A percentile compares a stretch with the other conserved stretches of the same genome.
Conservation (phyloP, 2,113 vertebrate genomes). For the Fregetta grallaria region DNA sequence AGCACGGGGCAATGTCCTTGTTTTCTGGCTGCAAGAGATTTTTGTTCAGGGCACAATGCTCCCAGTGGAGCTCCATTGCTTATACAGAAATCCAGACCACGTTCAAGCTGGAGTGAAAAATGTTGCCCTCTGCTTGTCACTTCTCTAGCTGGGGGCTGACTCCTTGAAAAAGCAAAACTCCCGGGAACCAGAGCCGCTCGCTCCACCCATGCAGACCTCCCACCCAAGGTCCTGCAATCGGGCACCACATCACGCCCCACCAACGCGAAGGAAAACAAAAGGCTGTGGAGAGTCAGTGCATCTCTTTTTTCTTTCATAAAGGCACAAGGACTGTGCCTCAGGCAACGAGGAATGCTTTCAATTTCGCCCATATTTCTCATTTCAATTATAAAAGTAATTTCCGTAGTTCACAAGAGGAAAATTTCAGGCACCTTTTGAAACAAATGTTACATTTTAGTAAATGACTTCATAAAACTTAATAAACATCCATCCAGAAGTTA, state of each 20-base stretch:
- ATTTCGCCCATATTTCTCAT: background rate
- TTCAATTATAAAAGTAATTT: slow-evolving; percentile 26
- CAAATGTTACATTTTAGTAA: background rate
- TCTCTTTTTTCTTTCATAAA: background rate
- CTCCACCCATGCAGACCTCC: background rate
- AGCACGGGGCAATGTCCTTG: background rate
- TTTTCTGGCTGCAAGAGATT: background rate
- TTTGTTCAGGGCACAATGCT: background rate
- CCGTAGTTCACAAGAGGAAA: background rate
- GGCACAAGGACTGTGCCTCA: background rate
- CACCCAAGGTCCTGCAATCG: rapidly evolving
- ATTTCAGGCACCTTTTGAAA: slow-evolving; percentile 1
- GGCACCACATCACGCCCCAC: rapidly evolving
- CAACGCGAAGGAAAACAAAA: background rate
- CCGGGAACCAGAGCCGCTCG: background rate
- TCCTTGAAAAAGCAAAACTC: background rate
- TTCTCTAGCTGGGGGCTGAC: background rate
- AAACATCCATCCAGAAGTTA: slow-evolving; percentile 37
- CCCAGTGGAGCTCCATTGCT: background rate
- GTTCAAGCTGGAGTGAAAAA: background rate
- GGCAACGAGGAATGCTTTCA: background rate
- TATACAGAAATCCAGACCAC: background rate
- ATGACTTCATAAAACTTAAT: slow-evolving; percentile 48
- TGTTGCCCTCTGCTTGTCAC: rapidly evolving
- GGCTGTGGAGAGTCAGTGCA: background rate